Base-by-base conservation (phyloP, 2,888 invertebrate species). In the Eumerus sabulonum region DNA sequence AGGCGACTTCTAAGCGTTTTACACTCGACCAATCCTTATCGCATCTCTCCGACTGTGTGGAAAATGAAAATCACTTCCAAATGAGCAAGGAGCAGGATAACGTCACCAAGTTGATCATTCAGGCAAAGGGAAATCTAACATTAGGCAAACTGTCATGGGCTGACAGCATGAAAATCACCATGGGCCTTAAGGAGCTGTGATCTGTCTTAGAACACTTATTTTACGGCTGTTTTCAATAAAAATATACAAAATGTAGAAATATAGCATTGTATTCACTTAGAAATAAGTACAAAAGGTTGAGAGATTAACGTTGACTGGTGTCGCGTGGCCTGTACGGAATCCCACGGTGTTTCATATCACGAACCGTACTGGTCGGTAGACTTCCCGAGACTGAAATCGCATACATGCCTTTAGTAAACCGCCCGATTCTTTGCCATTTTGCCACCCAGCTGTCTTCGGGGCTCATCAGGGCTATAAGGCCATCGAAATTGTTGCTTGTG, bases 361-460 rank as follows among this genome's bases (percentile, higher is more conserved):
- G 91, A 36, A 97, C 92, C 9, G 97, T 94, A 66, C 95, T 94
- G 64, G 94, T 93, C 13, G 98, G 98, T 50, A 98, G 90, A 72
- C 95, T 92, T 3, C 98, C 98, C 0, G 98, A 97, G 2, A 99
- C 98, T 1, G 98, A 98, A 84, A 99, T 95, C 0, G 98, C 98
- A 89, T 99, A 99, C 14, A 98, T 94, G 62, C 98, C 98, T 89
- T 94, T 95, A 72, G 93, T 93, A 88, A 97, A 97, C 9, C 96
- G 93, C 90, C 94, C 98, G 86, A 98, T 95, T 88, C 97, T 92
- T 89, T 99, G 99, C 99, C 99, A 99, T 89, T 98, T 98, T 85
- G 96, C 96, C 1, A 99, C 99, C 99, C 99, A 99, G 86, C 98
- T 98, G 84, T 99, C 99, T 88, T 97, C 97, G 1, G 98, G 98